Percentiles rank a stretch among this genome's conserved stretches.
Conservation (phyloP, 1,140 invertebrate species). For the Sitophilus oryzae region DNA sequence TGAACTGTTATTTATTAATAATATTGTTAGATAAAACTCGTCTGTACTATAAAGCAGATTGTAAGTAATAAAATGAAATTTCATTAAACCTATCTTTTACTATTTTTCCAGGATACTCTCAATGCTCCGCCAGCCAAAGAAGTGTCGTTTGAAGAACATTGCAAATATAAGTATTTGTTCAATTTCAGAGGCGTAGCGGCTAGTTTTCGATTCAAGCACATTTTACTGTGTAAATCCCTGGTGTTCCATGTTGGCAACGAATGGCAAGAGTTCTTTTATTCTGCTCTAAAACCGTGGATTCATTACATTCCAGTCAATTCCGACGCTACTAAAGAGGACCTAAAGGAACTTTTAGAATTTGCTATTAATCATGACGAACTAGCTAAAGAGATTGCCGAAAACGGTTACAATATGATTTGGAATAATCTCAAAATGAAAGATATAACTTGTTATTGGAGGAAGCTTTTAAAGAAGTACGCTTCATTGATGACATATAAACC, state of each 20-base stretch:
- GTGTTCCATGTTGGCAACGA: conserved; percentile 94
- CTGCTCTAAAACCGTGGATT: conserved; percentile 86
- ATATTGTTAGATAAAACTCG: too few species aligned
- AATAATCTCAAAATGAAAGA: conserved; percentile 78
- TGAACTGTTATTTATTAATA: too few species aligned
- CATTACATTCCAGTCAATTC: conserved; percentile 89
- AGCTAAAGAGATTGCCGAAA: conserved; percentile 73
- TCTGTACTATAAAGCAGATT: too few species aligned
- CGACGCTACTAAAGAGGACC: conserved; percentile 59
- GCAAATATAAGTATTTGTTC: conserved; percentile 90
- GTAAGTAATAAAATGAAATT: too few species aligned
- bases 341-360: conserved; percentile 70
- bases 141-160: conserved; percentile 87
- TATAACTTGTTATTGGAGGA: conserved; percentile 82
- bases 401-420: conserved; percentile 76
- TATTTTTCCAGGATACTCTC: conserved; percentile 71
- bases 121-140: conserved; percentile 74
- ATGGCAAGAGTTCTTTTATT: conserved; percentile 96
- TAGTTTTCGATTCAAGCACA: conserved; percentile 94
- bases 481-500: conserved; percentile 70
- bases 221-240: conserved; percentile 90
- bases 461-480: conserved; percentile 69
- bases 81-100: too few species aligned
- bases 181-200: conserved; percentile 96
- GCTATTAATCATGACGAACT: conserved; percentile 69